Base-by-base conservation (phyloP, 1,140 invertebrate species). In the Drosophila malerkotliana region DNA sequence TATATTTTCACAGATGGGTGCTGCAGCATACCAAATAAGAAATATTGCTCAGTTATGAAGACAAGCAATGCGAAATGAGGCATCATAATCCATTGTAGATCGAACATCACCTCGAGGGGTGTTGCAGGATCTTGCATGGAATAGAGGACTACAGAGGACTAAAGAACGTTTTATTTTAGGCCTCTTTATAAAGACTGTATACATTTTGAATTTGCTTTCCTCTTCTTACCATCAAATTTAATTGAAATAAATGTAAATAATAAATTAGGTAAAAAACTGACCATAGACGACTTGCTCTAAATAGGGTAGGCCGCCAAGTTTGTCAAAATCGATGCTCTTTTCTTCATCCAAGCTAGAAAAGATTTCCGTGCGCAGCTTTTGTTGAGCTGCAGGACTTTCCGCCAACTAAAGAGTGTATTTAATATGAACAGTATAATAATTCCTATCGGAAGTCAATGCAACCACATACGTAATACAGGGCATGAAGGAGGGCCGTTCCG, bases 331-430 rank as follows among this genome's bases (percentile, higher is more conserved):
- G 0, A 84, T 10, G 12, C 10, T 55, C 4, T 52, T 48, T 10
- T 77, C 28, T 1, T 10, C n/a, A 3, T 48, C 26, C 12, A 75
- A 7, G 41, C 37, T 55, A 0, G 63, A 54, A 0, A 53, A 9
- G 4, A 96, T 47, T 55, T 91, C 90, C 0, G 0, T 28, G 30
- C 90, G 71, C 15, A 91, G 47, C 32, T 89, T 91, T 26, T 91
- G 51, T 24, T 91, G 90, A 0, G 18, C 62, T 0, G 6, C 8
- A 0, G 67, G 68, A 53, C 89, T 7, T 26, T 80, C 79, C 1
- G 90, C 67, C 6, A 91, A 53, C 90, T 91, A 10, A 7, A 72
- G 24, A 8, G 53, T 41, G 12, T 3, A 26, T 28, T 14, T 14
- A 37, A 47, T 14, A n/a, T 6, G 41, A 3, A 15, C 2, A 12